These are phyloP conservation scores for Gadus chalcogrammus DNA, from an alignment of 2,113 vertebrate species.

Conservation along the genomic window DNA sequence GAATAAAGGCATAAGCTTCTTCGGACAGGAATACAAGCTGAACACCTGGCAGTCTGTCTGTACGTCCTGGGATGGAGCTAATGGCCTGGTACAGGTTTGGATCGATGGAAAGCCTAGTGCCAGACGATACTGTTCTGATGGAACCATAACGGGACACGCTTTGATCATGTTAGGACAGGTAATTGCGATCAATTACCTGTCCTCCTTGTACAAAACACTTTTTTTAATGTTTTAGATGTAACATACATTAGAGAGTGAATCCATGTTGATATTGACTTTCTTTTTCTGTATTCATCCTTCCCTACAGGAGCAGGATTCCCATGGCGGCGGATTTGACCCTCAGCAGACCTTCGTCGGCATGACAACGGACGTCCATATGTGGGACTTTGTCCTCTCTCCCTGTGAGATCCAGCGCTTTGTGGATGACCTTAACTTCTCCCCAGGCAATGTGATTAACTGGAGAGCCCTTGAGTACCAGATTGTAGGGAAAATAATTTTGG, in stretches of 20 bases:
- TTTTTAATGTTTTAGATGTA: not conserved
- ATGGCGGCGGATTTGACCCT: conserved; percentile 42
- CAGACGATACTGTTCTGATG: conserved; percentile 19
- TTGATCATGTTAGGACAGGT: conserved; percentile 63
- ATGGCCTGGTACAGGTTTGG: conserved; percentile 58
- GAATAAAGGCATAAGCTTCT: not conserved
- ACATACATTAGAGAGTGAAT: not conserved
- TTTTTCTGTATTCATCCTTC: not conserved
- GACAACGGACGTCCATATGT: conserved; percentile 64
- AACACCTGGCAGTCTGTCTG: conserved; percentile 62
- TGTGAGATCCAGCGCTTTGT: conserved; percentile 49
- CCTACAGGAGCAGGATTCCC: conserved; percentile 55
- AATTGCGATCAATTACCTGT: not conserved
- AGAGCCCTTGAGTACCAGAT: conserved; percentile 38
- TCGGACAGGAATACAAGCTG: conserved; percentile 37
- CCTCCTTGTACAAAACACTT: not conserved
- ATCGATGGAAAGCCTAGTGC: conserved; percentile 34
- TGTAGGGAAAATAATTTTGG: conserved; percentile 31
- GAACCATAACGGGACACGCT: conserved; percentile 2
- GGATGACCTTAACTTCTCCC: conserved; percentile 36
- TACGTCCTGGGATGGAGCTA: conserved; percentile 49
- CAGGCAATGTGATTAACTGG: conserved; percentile 65
- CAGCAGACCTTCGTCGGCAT: conserved; percentile 57
- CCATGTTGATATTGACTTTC: not conserved
- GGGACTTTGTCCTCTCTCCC: conserved; percentile 54